phyloP scores from a whole-genome alignment of 2,113 vertebrate genomes.

The Leptobrachium ailaonicum region DNA sequence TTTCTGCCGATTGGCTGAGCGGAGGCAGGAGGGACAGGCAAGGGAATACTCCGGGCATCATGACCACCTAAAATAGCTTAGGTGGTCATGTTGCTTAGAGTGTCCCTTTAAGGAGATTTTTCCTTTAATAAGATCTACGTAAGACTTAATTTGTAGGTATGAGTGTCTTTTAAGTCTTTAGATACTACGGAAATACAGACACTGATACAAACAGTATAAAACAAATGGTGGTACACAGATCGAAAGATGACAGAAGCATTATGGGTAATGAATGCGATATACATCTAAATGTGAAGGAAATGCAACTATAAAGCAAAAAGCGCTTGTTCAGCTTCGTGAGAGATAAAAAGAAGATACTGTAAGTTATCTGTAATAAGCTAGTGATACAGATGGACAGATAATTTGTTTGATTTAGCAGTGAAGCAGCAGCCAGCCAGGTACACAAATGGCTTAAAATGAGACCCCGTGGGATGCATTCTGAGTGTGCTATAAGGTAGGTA shows the following conservation, averaged over 20 bases:
- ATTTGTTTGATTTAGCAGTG: constrained; percentile 12
- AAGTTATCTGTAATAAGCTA: not conserved
- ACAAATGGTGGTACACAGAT: not conserved
- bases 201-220: not conserved
- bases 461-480: constrained; percentile 11
- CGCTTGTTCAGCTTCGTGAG: constrained; percentile 29
- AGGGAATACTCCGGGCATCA: too few relatives aligned
- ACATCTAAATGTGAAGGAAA: constrained; percentile 3
- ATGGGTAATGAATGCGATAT: not conserved
- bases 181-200: not conserved
- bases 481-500: not conserved
- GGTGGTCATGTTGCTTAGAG: too few relatives aligned
- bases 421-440: not conserved
- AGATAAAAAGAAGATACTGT: constrained; percentile 15
- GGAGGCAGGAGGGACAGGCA: too few relatives aligned
- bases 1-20: too few relatives aligned
- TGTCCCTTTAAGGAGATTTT: too few relatives aligned
- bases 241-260: not conserved
- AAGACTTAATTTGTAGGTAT: too few relatives aligned
- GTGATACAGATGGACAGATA: not conserved
- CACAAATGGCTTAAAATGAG: constrained; percentile 17
- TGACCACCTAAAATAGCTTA: too few relatives aligned
- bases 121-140: too few relatives aligned
- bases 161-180: too few relatives aligned
- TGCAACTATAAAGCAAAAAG: constrained; percentile 12